A percentile compares a stretch with the other conserved stretches of the same genome.
phyloP scores from a whole-genome alignment of 2,888 invertebrate genomes.

The Caenorhabditis plicata region DNA sequence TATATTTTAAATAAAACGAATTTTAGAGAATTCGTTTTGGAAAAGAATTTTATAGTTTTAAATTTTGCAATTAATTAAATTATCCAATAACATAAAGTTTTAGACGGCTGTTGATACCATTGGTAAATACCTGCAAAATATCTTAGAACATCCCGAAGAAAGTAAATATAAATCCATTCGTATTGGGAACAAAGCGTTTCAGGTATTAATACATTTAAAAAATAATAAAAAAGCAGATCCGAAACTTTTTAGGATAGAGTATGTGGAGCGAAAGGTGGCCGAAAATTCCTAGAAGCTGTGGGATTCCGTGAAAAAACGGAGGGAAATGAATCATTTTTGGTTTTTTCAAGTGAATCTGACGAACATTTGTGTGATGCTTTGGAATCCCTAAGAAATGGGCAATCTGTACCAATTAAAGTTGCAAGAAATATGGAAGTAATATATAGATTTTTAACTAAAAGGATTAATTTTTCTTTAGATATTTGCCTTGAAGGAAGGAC shows the following conservation, averaged over 20 bases:
- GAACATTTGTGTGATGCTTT: slow-evolving; percentile 16
- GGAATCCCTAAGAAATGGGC: slow-evolving; percentile 24
- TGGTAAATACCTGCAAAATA: slow-evolving; percentile 85
- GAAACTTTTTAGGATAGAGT: slow-evolving; percentile 37
- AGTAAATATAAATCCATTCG: slow-evolving; percentile 88
- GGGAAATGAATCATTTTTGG: slow-evolving; percentile 66
- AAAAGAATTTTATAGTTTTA: background rate
- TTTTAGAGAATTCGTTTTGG: no score
- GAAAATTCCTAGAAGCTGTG: slow-evolving; percentile 40
- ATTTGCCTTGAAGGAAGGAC: slow-evolving; percentile 39
- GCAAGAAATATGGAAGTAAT: slow-evolving; percentile 78
- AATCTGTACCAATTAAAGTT: slow-evolving; percentile 78
- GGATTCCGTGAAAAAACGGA: slow-evolving; percentile 77
- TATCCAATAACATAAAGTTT: slow-evolving; percentile 39
- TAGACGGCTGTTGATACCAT: slow-evolving; percentile 80
- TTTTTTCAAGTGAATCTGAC: slow-evolving; percentile 51
- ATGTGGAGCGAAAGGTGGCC: slow-evolving; percentile 32
- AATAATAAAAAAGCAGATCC: background rate
- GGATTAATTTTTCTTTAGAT: slow-evolving; percentile 29
- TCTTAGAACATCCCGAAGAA: slow-evolving; percentile 81
- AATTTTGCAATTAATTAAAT: background rate
- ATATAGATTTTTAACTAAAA: background rate
- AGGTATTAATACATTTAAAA: slow-evolving; percentile 58
- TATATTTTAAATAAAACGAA: no score
- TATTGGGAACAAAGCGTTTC: slow-evolving; percentile 79